Percentiles rank a stretch among this genome's conserved stretches.
These are phyloP conservation scores for Halesus radiatus DNA, from an alignment of 1,140 invertebrate species.

Conservation along the genomic window DNA sequence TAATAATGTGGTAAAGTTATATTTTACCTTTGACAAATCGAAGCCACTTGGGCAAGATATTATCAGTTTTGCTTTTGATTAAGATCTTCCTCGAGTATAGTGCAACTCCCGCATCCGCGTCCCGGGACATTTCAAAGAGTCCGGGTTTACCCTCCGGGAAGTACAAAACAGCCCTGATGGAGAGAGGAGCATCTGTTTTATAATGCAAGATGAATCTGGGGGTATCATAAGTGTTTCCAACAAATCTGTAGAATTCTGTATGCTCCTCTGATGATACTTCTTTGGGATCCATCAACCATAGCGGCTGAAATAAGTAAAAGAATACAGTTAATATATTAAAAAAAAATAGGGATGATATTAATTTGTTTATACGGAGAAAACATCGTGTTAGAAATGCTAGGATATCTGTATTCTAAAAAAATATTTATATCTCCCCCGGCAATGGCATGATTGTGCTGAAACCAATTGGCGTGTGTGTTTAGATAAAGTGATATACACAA, in stretches of 20 bases:
- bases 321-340: not conserved
- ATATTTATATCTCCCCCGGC: too few relatives aligned
- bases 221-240: conserved; percentile 86
- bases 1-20: too few relatives aligned
- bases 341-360: too few relatives aligned
- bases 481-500: too few relatives aligned
- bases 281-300: conserved; percentile 95
- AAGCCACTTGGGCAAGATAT: conserved; percentile 94
- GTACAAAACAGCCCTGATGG: conserved; percentile 92
- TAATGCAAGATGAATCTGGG: conserved; percentile 90
- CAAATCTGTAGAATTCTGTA: conserved; percentile 91
- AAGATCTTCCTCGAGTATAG: conserved; percentile 92
- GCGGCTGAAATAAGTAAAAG: conserved; percentile 75
- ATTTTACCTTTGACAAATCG: conserved; percentile 89
- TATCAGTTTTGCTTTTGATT: conserved; percentile 92
- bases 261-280: conserved; percentile 89
- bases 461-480: too few relatives aligned
- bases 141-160: conserved; percentile 92
- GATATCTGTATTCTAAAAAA: too few relatives aligned
- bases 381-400: too few relatives aligned
- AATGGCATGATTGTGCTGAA: too few relatives aligned
- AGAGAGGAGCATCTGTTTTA: conserved; percentile 91
- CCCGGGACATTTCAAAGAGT: conserved; percentile 91
- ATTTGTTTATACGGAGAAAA: too few relatives aligned
- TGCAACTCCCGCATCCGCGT: conserved; percentile 85